Base-by-base conservation (phyloP, 1,140 invertebrate genomes). In the Brachionus plicatilis region DNA sequence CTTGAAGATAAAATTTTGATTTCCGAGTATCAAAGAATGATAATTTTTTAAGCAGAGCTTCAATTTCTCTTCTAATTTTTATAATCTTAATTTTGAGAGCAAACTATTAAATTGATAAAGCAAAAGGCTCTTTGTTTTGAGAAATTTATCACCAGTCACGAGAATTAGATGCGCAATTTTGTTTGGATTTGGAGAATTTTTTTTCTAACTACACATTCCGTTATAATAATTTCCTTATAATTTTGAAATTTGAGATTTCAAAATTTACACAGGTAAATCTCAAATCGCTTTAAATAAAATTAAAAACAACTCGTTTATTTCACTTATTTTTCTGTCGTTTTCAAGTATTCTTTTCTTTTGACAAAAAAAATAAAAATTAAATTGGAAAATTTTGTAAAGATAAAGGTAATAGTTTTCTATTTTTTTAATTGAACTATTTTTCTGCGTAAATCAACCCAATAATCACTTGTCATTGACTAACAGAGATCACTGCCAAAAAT, bases 221-320 rank as follows among this genome's bases (percentile, higher is more conserved):
- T 72, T 37, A 72, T 43, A 68, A 68, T 68, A 72, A 72, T 72
- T 72, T 72, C 68, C 68, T 72, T 72, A 72, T 43, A 41, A 72
- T 43, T 20, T 41, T 72, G 68, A 72, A 72, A 72, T 72, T 72
- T 72, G 68, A 72, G 68, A 37, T 72, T 72, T 43, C 17, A 41
- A 72, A 41, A 72, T 72, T 72, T 72, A 47, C 68, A 72, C 68
- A 72, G 68, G 68, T 72, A 72, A 72, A 72, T 72, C 68, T 72
- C 47, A 72, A 72, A 72, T 72, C 37, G 37, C n/a, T 72, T 72
- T 43, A 72, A 41, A 43, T 43, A 7, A 43, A 43, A 72, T 12
- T 12, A 72, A 72, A 72, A 72, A 72, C 29, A 72, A 72, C 37
- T 72, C 41, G 68, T 24, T 72, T 72, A 24, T 14, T 72, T 41